phyloP scores from a whole-genome alignment of 2,888 invertebrate species.

The Octodonta nipae region DNA sequence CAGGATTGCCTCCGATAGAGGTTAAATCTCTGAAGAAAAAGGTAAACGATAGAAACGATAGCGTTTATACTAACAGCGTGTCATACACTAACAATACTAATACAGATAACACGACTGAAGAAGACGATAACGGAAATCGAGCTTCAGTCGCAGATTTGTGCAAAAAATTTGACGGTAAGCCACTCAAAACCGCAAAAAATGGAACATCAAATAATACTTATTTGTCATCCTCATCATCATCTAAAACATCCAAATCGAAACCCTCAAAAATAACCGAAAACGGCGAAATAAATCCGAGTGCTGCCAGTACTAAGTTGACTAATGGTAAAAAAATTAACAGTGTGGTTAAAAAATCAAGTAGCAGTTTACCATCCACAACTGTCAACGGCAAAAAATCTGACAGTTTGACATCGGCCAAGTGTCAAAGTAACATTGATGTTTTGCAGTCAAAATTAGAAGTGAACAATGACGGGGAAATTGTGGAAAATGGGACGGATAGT shows the following conservation, averaged over 20 bases:
- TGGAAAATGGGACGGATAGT: conserved; percentile 1
- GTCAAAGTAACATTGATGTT: conserved; percentile 18
- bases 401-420: conserved; percentile 10
- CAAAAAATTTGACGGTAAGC: conserved; percentile 40
- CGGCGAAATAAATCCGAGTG: not conserved
- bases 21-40: conserved; percentile 29
- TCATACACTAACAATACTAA: conserved; percentile 33
- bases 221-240: too few relatives aligned
- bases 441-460: conserved; percentile 11
- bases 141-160: conserved; percentile 46
- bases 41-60: conserved; percentile 24
- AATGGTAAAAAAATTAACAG: conserved; percentile 9
- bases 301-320: conserved; percentile 4
- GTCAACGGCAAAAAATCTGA: conserved; percentile 10
- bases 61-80: conserved; percentile 27
- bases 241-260: conserved; percentile 3
- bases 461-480: conserved; percentile 12
- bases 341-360: conserved; percentile 13
- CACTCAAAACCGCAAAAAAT: conserved; percentile 19
- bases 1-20: conserved; percentile 31
- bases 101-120: conserved; percentile 33
- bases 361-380: conserved; percentile 6
- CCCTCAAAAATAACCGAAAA: conserved; percentile 8
- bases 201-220: too few relatives aligned
- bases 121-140: conserved; percentile 46